These are phyloP conservation scores for Chaenogobius annularis DNA, from an alignment of 2,113 vertebrate genomes.

Conservation along the genomic window DNA sequence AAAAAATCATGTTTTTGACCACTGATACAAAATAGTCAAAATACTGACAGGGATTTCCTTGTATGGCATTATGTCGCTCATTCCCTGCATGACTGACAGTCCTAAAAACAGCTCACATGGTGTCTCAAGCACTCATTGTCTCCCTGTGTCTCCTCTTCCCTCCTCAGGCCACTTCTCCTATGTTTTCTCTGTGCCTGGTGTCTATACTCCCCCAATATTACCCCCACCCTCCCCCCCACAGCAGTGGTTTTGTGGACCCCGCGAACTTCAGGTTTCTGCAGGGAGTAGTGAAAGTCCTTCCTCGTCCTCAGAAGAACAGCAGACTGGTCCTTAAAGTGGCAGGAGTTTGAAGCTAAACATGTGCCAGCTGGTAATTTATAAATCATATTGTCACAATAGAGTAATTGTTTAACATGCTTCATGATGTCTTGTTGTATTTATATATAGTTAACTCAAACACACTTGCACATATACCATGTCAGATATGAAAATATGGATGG, in stretches of 20 bases:
- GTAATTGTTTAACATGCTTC: background rate
- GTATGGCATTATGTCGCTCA: background rate
- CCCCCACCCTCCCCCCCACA: no score
- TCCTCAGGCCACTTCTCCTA: slow-evolving; percentile 79
- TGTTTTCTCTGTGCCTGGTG: slow-evolving; percentile 78
- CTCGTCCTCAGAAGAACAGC: slow-evolving; percentile 51
- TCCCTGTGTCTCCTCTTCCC: background rate
- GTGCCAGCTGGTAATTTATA: slow-evolving; percentile 58
- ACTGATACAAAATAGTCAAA: background rate
- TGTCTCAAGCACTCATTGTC: background rate
- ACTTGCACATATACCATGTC: no score
- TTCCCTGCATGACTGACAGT: background rate
- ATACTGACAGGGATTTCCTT: background rate
- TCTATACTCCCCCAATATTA: no score
- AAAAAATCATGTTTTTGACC: no score
- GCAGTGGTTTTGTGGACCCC: slow-evolving; percentile 79
- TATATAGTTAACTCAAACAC: no score
- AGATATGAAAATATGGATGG: no score
- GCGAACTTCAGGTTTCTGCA: slow-evolving; percentile 65
- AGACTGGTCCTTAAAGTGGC: slow-evolving; percentile 65
- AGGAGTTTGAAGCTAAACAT: slow-evolving; percentile 66
- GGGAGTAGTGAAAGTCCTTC: slow-evolving; percentile 76
- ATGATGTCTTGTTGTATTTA: background rate
- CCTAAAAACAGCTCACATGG: background rate
- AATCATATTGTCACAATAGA: background rate